A percentile compares a stretch with the other conserved stretches of the same genome.
These are phyloP conservation scores for Unio delphinus DNA, from an alignment of 2,888 invertebrate genomes.

Conservation along the genomic window DNA sequence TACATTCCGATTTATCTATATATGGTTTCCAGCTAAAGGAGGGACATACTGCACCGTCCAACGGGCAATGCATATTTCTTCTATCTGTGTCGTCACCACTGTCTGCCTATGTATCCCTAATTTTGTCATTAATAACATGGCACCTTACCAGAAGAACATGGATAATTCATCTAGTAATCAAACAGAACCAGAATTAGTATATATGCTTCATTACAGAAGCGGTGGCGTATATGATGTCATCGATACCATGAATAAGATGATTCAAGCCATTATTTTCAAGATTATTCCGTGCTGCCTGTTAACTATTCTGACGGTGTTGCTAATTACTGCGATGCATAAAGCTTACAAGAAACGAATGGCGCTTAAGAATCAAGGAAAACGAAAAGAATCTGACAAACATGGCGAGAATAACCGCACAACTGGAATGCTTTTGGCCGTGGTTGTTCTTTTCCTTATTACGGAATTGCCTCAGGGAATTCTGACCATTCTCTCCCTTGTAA, in stretches of 20 bases:
- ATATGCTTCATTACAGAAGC: slow-evolving; percentile 18
- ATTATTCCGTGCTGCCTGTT: slow-evolving; percentile 90
- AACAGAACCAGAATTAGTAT: slow-evolving; percentile 2
- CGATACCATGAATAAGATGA: slow-evolving; percentile 83
- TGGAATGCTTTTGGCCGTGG: slow-evolving; percentile 87
- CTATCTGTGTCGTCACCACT: slow-evolving; percentile 87
- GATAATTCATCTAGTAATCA: background rate
- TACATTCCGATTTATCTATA: slow-evolving; percentile 86
- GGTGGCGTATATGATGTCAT: slow-evolving; percentile 9
- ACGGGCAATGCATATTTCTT: slow-evolving; percentile 85
- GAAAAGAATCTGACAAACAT: slow-evolving; percentile 65
- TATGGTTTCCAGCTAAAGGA: slow-evolving; percentile 85
- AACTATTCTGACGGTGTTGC: slow-evolving; percentile 77
- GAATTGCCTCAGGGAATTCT: slow-evolving; percentile 86
- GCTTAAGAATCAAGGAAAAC: slow-evolving; percentile 64
- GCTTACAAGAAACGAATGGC: slow-evolving; percentile 62
- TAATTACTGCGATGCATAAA: slow-evolving; percentile 71
- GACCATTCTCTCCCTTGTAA: slow-evolving; percentile 82
- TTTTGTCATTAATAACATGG: slow-evolving; percentile 81
- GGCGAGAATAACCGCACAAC: slow-evolving; percentile 82
- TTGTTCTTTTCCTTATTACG: slow-evolving; percentile 88
- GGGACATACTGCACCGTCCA: slow-evolving; percentile 86
- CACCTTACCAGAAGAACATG: slow-evolving; percentile 70
- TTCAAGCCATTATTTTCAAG: slow-evolving; percentile 94
- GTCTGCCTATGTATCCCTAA: slow-evolving; percentile 88